Evolutionary conservation across 2,797 vertebrate species (phyloP).

Genomic region (Morus bassanus): DNA sequence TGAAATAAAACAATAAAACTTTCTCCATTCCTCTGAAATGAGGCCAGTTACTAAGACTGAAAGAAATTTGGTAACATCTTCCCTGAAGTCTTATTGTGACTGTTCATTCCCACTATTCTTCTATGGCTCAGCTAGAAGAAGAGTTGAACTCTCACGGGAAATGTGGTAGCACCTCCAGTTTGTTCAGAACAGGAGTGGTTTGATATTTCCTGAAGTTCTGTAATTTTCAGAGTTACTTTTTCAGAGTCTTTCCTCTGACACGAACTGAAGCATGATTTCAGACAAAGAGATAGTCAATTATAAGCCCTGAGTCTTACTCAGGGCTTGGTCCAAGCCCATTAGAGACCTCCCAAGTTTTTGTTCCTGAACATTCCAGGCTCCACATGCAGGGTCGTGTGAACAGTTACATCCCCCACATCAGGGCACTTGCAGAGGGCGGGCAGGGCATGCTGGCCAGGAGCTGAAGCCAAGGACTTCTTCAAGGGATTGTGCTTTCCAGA

Average conservation of each 20-base stretch:
- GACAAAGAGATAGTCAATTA: not conserved
- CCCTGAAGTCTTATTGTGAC: not conserved
- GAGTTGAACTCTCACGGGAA: not conserved
- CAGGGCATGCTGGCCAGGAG: not conserved
- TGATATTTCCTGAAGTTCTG: not conserved
- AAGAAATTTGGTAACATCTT: not conserved
- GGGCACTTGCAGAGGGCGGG: not conserved
- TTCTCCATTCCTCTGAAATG: not conserved
- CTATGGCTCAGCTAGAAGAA: not conserved
- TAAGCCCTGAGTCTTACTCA: not conserved
- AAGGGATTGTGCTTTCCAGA: not conserved
- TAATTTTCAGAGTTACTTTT: not conserved
- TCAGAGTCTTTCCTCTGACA: not conserved
- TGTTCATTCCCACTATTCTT: not conserved
- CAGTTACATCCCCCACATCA: not conserved
- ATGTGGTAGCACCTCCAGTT: not conserved
- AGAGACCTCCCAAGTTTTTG: slow-evolving; percentile 60
- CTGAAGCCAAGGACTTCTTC: not conserved
- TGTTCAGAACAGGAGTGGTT: not conserved
- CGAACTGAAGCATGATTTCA: not conserved
- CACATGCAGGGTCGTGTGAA: slow-evolving; percentile 14
- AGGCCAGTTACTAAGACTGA: not conserved
- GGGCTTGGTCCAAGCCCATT: slow-evolving; percentile 13
- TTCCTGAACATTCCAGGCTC: not conserved
- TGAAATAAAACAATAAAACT: not conserved